Evolutionary conservation across 2,113 vertebrate species (phyloP).

Genomic region (Odocoileus hemionus): DNA sequence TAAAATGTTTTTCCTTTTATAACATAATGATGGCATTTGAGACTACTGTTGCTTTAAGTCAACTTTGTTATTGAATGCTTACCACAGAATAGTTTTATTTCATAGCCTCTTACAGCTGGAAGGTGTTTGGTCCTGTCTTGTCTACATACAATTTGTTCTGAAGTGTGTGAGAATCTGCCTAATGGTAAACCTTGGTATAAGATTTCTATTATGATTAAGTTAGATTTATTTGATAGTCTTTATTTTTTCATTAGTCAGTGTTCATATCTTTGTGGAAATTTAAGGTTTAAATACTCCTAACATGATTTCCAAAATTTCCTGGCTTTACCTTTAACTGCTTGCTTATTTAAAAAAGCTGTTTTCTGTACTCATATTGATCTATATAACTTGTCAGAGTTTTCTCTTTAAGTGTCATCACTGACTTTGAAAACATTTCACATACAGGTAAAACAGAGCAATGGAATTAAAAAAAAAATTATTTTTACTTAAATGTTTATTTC

Average conservation of each 20-base stretch:
- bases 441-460: neutral
- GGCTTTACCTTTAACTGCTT: neutral
- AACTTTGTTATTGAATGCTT: neutral
- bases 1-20: neutral
- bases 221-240: neutral
- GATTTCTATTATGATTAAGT: neutral
- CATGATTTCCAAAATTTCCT: neutral
- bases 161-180: neutral
- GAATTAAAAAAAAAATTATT: neutral
- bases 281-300: neutral
- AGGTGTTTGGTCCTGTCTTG: neutral
- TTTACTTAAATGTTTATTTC: neutral
- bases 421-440: slow-evolving; percentile 18
- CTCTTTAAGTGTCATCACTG: neutral
- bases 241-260: neutral
- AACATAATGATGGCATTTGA: neutral
- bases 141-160: neutral
- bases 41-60: neutral
- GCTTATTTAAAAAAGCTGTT: neutral
- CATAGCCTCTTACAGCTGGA: neutral
- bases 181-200: neutral
- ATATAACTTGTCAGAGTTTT: neutral
- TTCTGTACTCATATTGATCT: neutral
- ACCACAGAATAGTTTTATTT: neutral
- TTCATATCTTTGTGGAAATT: neutral